These are phyloP conservation scores for Sarcophaga caerulescens DNA, from an alignment of 2,888 invertebrate genomes.

Conservation along the genomic window DNA sequence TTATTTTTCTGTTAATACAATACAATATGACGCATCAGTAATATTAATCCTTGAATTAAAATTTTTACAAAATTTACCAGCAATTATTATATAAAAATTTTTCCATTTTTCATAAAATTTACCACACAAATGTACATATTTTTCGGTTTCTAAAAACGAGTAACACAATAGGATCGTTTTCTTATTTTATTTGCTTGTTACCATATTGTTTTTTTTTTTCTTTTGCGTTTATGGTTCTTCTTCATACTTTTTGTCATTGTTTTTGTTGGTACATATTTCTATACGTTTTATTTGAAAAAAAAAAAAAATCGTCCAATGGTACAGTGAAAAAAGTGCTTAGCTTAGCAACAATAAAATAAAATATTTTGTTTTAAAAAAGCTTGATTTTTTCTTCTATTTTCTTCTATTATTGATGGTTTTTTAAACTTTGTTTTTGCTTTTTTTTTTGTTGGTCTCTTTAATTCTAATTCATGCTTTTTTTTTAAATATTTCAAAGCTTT, in stretches of 20 bases:
- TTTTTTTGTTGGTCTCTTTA: not conserved
- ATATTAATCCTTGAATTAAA: not conserved
- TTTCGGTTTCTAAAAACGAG: too few species aligned
- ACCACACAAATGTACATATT: too few species aligned
- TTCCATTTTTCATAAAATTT: not conserved
- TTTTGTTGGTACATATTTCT: not conserved
- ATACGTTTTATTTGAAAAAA: not conserved
- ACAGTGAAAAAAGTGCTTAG: slow-evolving; percentile 2
- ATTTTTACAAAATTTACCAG: not conserved
- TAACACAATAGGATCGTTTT: not conserved
- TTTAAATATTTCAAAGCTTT: not conserved
- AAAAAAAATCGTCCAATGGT: too few species aligned
- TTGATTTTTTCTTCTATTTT: slow-evolving; percentile 4
- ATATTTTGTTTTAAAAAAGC: not conserved
- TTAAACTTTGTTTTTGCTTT: not conserved
- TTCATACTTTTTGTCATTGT: not conserved
- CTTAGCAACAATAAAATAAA: slow-evolving; percentile 31
- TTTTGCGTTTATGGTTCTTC: slow-evolving; percentile 2
- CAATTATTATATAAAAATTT: not conserved
- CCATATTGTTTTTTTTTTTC: slow-evolving; percentile 19
- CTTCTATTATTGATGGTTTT: not conserved
- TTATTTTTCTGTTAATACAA: not conserved
- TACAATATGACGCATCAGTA: slow-evolving; percentile 55
- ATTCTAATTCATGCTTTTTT: not conserved
- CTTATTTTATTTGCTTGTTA: not conserved